A percentile compares a stretch with the other conserved stretches of the same genome.
phyloP scores from a whole-genome alignment of 2,797 vertebrate genomes.

The Menidia menidia region DNA sequence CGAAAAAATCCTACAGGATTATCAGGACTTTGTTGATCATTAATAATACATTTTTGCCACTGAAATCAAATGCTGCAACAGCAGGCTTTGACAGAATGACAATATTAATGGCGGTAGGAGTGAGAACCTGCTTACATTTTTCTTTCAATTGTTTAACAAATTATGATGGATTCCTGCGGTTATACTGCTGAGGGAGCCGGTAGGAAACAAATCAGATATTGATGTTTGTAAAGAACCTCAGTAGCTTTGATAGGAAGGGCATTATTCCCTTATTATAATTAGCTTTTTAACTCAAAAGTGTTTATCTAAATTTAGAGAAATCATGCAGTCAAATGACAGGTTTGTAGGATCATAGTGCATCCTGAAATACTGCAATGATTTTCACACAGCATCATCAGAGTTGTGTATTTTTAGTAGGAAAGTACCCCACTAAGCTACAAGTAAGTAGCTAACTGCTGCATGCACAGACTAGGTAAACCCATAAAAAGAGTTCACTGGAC shows the following conservation, averaged over 20 bases:
- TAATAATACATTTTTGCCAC: not conserved
- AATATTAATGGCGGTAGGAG: not conserved
- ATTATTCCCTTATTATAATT: slow-evolving; percentile 38
- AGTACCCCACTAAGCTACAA: slow-evolving; percentile 1
- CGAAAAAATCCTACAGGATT: not conserved
- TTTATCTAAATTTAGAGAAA: slow-evolving; percentile 37
- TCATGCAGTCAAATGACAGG: not conserved
- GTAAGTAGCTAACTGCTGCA: slow-evolving; percentile 14
- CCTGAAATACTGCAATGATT: slow-evolving; percentile 4
- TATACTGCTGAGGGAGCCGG: slow-evolving; percentile 55
- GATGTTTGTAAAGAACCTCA: slow-evolving; percentile 36
- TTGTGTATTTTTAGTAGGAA: not conserved
- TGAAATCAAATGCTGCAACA: not conserved
- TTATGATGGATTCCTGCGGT: slow-evolving; percentile 69
- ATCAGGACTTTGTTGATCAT: not conserved
- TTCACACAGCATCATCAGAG: slow-evolving; percentile 3
- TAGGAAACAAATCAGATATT: slow-evolving; percentile 30
- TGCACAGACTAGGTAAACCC: slow-evolving; percentile 37
- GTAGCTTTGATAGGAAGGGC: slow-evolving; percentile 16
- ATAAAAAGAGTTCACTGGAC: slow-evolving; percentile 36
- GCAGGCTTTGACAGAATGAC: slow-evolving; percentile 4
- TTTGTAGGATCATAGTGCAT: not conserved
- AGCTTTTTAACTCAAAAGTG: slow-evolving; percentile 36
- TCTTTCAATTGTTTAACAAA: slow-evolving; percentile 51
- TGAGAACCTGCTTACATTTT: not conserved